Evolutionary conservation across 2,888 invertebrate genomes (phyloP).

Genomic region (Melanchra persicariae): DNA sequence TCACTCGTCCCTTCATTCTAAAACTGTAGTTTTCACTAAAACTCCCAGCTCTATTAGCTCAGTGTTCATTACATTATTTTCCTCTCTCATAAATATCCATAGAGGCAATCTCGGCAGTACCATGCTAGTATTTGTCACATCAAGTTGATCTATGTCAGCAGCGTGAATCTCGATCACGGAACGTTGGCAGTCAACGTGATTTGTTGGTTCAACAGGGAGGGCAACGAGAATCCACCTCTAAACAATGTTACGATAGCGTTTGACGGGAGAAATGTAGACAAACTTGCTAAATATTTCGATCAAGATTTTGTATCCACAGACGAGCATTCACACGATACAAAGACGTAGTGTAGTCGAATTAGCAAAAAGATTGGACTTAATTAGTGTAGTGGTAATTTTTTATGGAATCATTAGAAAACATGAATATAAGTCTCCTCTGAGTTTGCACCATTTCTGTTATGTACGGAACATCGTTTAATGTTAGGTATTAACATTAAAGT

Average conservation of each 20-base stretch:
- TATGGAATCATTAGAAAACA: too few species aligned
- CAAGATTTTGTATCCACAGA: conserved; percentile 49
- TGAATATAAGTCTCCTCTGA: too few species aligned
- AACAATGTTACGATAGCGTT: conserved; percentile 66
- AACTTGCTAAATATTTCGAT: conserved; percentile 59
- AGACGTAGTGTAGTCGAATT: too few species aligned
- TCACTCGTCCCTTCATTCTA: not conserved
- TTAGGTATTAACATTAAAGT: too few species aligned
- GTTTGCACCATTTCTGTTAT: too few species aligned
- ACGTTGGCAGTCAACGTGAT: conserved; percentile 68
- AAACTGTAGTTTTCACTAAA: conserved; percentile 4
- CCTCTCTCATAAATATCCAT: conserved; percentile 62
- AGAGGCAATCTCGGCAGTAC: conserved; percentile 59
- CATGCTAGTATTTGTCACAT: conserved; percentile 67
- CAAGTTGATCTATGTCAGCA: conserved; percentile 67
- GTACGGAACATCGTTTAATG: too few species aligned
- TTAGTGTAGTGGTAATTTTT: too few species aligned
- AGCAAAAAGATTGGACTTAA: too few species aligned
- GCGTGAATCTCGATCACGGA: conserved; percentile 68
- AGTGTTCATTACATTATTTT: conserved; percentile 52
- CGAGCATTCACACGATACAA: conserved; percentile 59
- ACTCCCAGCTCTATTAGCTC: conserved; percentile 12
- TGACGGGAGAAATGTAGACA: conserved; percentile 53
- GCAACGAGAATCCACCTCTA: conserved; percentile 59
- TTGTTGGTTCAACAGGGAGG: conserved; percentile 67